These are phyloP conservation scores for Carapus acus DNA, from an alignment of 2,797 vertebrate species.

Conservation along the genomic window DNA sequence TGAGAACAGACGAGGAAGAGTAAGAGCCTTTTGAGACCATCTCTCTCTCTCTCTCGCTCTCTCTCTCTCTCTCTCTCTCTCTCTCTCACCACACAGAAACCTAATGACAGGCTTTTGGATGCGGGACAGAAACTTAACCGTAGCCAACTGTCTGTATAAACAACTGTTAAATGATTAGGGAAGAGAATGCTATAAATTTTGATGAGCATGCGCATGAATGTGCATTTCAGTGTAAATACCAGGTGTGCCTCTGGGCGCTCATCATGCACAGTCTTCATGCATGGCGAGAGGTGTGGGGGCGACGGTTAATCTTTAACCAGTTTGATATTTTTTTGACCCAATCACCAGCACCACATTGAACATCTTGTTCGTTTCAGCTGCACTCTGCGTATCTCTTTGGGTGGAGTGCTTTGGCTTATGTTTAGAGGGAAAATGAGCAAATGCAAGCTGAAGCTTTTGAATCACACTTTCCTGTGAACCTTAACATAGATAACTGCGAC, in stretches of 20 bases:
- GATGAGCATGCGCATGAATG: background rate
- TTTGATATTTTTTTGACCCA: constrained; percentile 17
- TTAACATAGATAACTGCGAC: constrained; percentile 23
- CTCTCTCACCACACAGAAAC: too few relatives aligned
- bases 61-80: too few relatives aligned
- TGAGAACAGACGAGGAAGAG: too few relatives aligned
- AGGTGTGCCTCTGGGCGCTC: background rate
- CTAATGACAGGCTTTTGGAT: constrained; percentile 14
- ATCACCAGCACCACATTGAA: constrained; percentile 3
- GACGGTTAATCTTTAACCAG: constrained; percentile 5
- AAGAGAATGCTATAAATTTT: background rate
- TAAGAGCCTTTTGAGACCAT: too few relatives aligned
- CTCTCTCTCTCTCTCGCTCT: too few relatives aligned
- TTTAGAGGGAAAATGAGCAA: background rate
- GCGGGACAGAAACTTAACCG: constrained; percentile 9
- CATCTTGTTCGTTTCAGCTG: constrained; percentile 3
- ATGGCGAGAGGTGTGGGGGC: background rate
- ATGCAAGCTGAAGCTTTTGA: constrained; percentile 1
- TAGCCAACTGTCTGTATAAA: constrained; percentile 17
- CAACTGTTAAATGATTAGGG: constrained; percentile 7
- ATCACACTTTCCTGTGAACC: constrained; percentile 45
- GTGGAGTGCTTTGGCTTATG: background rate
- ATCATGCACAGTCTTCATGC: background rate
- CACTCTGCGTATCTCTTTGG: background rate
- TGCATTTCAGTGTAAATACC: background rate